Base-by-base conservation (phyloP, 35 echinoderm and acorn worm species). In the Lytechinus variegatus region DNA sequence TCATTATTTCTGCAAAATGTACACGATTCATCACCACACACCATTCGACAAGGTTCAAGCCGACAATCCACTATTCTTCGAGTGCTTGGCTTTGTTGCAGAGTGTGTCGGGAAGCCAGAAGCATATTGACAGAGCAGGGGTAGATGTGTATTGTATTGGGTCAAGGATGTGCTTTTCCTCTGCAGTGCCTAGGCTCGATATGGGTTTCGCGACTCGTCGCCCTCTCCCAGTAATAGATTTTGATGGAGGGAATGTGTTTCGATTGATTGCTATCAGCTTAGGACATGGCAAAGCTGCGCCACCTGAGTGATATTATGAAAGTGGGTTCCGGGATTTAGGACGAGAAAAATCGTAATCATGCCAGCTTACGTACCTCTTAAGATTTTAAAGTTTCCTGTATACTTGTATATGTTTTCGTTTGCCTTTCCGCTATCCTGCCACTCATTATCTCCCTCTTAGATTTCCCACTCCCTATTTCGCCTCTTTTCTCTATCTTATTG, bases 161-260 rank as follows among this genome's bases (percentile, higher is more conserved):
- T 79, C 66, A 79, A 79, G 66, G 66, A 79, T 79, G 66, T 79
- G n/a, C 66, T 79, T 79, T 79, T 24, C 66, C 66, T 5, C 21
- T 79, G n/a, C 19, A 79, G 66, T 24, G 66, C 19, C n/a, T 8
- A 24, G 66, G 19, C 66, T 24, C 66, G 66, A 79, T 24, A 79
- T 79, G 66, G 21, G 66, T 79, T 79, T 79, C n/a, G 56, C 12
- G 66, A 79, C 66, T 79, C 21, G 4, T 79, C 66, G 66, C 66
- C 66, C 66, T 24, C 66, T 79, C 66, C 66, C 66, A 79, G 66
- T 79, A 24, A 79, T 79, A 79, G 66, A 79, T 79, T 79, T 79
- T 16, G 66, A 24, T 79, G 16, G 56, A 0, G 21, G 66, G 66
- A 79, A 79, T 79, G 66, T 79, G 8, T 24, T 79, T 79, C n/a